Percentiles rank a stretch among this genome's conserved stretches.
These are phyloP conservation scores for Therioaphis trifolii DNA, from an alignment of 2,888 invertebrate species.

Conservation along the genomic window DNA sequence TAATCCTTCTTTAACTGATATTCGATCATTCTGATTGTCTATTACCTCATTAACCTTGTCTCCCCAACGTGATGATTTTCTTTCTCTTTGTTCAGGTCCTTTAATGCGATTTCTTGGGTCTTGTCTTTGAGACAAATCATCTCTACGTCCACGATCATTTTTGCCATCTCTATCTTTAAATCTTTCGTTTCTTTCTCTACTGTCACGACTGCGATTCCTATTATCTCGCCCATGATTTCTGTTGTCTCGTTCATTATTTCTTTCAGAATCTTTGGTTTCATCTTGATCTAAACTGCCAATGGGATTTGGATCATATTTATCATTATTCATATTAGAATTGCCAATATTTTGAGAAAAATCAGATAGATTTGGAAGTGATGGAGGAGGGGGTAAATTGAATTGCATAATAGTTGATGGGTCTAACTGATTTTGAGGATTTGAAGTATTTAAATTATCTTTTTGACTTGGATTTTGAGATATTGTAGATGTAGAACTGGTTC, in stretches of 20 bases:
- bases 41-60: conserved; percentile 56
- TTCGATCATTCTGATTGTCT: conserved; percentile 19
- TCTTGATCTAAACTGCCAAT: conserved; percentile 18
- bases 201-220: conserved; percentile 67
- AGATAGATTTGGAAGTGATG: conserved; percentile 47
- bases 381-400: conserved; percentile 60
- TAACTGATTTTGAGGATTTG: conserved; percentile 49
- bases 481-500: conserved; percentile 6
- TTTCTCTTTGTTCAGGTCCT: conserved; percentile 62
- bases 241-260: conserved; percentile 63
- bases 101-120: conserved; percentile 55
- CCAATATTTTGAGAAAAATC: conserved; percentile 30
- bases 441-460: conserved; percentile 23
- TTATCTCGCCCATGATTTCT: conserved; percentile 67
- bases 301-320: conserved; percentile 48
- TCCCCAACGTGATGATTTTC: conserved; percentile 64
- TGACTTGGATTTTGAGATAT: conserved; percentile 47
- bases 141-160: conserved; percentile 66
- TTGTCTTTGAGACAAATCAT: conserved; percentile 66
- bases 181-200: conserved; percentile 67
- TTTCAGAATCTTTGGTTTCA: conserved; percentile 61
- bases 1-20: conserved; percentile 47
- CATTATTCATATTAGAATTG: conserved; percentile 27
- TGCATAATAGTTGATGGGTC: conserved; percentile 51
- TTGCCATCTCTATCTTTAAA: conserved; percentile 67